Base-by-base conservation (phyloP, 2,888 invertebrate species). In the Plagiodera versicolora region DNA sequence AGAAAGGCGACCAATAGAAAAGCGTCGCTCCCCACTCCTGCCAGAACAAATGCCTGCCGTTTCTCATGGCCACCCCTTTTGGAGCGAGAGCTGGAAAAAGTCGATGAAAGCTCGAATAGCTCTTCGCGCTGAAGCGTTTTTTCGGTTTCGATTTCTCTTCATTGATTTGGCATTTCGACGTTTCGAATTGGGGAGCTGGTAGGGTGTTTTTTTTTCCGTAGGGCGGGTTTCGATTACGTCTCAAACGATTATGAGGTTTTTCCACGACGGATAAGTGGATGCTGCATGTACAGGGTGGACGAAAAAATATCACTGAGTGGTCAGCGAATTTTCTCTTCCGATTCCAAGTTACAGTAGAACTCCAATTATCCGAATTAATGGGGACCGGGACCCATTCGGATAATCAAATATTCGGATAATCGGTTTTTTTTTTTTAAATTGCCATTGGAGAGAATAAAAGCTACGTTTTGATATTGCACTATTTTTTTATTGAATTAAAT, bases 1-100 rank as follows among this genome's bases (percentile, higher is more conserved):
- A 74, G 74, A 74, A 74, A 70, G 58, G 60, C 66, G 63, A 66
- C 75, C 75, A 75, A 75, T 75, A 64, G 74, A 65, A 67, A 61
- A 64, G 67, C 66, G 50, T 55, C 54, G 47, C 62, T 70, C 71
- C 73, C 72, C 70, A 69, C 72, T 61, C 56, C 63, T 56, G 14
- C 60, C 57, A 56, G 61, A 62, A 64, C 64, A 62, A 64, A 61
- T 63, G 64, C 64, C 62, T 59, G 56, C 65, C 66, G 66, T 66
- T 66, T 68, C 66, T 65, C 67, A 63, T 66, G 57, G 61, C 52
- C 69, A 69, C 67, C 70, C 70, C 69, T 67, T 39, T 60, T 58
- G 30, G 55, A 60, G 60, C 46, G 51, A n/a, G n/a, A 45, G 51
- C 58, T 48, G 56, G 63, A 58, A 67, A 69, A 67, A 67, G 51